Evolutionary conservation across 2,113 vertebrate species (phyloP).

Genomic region (Platysternon megacephalum): DNA sequence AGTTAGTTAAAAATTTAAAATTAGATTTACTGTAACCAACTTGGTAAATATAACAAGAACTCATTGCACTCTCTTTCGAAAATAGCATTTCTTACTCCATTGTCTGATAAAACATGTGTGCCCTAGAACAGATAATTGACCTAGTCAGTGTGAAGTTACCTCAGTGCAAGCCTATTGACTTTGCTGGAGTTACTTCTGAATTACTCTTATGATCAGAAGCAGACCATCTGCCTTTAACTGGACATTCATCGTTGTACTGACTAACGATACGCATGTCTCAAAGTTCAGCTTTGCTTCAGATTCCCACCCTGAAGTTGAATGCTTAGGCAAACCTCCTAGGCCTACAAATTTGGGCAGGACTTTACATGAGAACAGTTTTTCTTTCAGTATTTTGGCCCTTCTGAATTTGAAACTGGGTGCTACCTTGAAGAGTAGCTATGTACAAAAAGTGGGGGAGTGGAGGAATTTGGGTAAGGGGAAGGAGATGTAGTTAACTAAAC

Average conservation of each 20-base stretch:
- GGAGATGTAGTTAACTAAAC: neutral
- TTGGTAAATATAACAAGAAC: neutral
- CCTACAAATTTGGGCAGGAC: neutral
- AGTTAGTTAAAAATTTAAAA: too few relatives aligned
- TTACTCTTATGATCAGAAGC: neutral
- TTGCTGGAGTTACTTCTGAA: neutral
- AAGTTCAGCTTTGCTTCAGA: neutral
- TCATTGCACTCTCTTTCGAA: neutral
- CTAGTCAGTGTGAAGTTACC: neutral
- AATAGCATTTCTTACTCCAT: neutral
- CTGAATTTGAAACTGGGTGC: neutral
- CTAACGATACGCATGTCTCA: neutral
- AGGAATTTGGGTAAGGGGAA: neutral
- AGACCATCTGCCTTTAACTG: rapidly evolving
- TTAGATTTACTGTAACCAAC: too few relatives aligned
- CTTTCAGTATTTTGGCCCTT: neutral
- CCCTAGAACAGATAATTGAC: neutral
- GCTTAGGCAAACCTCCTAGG: neutral
- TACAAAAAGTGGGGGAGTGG: neutral
- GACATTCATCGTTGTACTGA: neutral
- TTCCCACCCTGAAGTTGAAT: neutral
- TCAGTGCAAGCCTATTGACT: neutral
- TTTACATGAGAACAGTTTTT: neutral
- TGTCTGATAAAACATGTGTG: neutral
- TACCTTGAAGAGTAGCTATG: neutral